These are phyloP conservation scores for Lasiommata megera DNA, from an alignment of 2,888 invertebrate genomes.

Conservation along the genomic window DNA sequence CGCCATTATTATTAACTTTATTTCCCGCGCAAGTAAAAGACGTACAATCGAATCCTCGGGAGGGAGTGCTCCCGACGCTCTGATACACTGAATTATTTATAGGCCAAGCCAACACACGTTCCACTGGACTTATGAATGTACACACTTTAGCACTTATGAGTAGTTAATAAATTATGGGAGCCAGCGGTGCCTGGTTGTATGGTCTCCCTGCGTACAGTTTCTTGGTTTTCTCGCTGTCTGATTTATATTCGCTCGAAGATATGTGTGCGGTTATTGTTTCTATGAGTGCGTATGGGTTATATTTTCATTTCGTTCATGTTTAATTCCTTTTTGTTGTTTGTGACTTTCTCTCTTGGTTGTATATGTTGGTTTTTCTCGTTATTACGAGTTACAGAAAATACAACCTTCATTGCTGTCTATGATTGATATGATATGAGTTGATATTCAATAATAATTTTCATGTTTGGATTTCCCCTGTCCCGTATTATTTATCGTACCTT, in stretches of 20 bases:
- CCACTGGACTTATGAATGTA: slow-evolving; percentile 65
- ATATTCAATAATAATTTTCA: too few species aligned
- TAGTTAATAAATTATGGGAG: slow-evolving; percentile 76
- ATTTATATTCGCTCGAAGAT: slow-evolving; percentile 45
- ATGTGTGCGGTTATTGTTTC: slow-evolving; percentile 38
- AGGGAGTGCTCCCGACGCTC: slow-evolving; percentile 38
- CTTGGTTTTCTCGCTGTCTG: slow-evolving; percentile 20
- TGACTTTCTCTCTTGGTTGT: too few species aligned
- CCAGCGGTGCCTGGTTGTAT: slow-evolving; percentile 50
- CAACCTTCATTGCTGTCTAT: too few species aligned
- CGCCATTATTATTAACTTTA: slow-evolving; percentile 43
- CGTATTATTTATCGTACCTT: too few species aligned
- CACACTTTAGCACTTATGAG: slow-evolving; percentile 78
- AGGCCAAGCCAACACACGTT: slow-evolving; percentile 52
- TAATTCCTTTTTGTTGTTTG: neutral
- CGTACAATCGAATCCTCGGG: slow-evolving; percentile 51
- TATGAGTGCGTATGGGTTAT: neutral
- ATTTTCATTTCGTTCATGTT: neutral
- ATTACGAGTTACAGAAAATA: too few species aligned
- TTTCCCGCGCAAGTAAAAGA: slow-evolving; percentile 49
- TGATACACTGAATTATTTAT: slow-evolving; percentile 70
- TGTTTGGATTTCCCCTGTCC: too few species aligned
- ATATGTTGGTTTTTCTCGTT: too few species aligned
- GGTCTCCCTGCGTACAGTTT: slow-evolving; percentile 53
- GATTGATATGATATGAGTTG: too few species aligned